Conservation (phyloP, 2,888 invertebrate genomes). For the Phragmatobia fuliginosa region DNA sequence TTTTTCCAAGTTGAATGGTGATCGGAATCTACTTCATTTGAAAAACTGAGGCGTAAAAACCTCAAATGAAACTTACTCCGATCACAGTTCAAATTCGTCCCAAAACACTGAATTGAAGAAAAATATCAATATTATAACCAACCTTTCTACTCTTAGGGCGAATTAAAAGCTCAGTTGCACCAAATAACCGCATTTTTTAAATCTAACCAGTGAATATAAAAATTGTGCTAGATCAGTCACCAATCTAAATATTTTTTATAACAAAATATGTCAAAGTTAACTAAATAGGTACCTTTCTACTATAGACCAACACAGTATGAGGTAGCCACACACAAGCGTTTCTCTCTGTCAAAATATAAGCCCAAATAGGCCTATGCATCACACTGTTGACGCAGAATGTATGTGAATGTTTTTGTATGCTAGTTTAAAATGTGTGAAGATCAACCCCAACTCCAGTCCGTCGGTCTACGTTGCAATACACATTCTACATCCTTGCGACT, state of each 20-base stretch:
- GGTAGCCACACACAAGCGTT: no score
- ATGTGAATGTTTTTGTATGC: no score
- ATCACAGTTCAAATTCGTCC: slow-evolving; percentile 9
- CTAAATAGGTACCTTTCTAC: background rate
- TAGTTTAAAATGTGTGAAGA: no score
- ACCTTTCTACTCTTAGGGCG: background rate
- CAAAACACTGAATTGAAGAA: background rate
- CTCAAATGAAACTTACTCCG: slow-evolving; percentile 41
- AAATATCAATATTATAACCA: background rate
- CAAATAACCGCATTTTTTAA: background rate
- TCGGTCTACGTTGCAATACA: no score
- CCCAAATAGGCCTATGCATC: no score
- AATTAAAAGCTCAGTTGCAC: background rate
- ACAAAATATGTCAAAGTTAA: background rate
- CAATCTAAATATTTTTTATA: background rate
- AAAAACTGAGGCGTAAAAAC: slow-evolving; percentile 48
- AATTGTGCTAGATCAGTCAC: background rate
- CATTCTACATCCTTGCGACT: background rate
- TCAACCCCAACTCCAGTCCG: no score
- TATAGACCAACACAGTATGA: no score
- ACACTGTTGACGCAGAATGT: no score
- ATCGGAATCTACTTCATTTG: slow-evolving; percentile 45
- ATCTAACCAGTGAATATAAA: background rate
- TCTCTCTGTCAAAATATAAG: no score
- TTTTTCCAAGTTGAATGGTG: slow-evolving; percentile 27